A percentile compares a stretch with the other conserved stretches of the same genome.
phyloP scores from a whole-genome alignment of 2,797 vertebrate genomes.

The Neoniphon sammara region DNA sequence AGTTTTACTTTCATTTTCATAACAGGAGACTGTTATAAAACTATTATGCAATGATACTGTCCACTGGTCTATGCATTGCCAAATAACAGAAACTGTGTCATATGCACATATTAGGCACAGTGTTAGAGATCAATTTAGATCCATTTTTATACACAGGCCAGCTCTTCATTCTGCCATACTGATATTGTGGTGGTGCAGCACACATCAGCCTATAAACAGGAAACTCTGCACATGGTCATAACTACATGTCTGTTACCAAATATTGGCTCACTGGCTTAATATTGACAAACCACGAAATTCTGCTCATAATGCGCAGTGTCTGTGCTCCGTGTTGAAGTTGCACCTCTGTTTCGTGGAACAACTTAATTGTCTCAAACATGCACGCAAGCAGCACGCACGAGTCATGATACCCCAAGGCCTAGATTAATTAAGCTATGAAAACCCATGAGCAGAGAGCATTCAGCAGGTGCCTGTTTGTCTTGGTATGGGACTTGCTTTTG shows the following conservation, averaged over 20 bases:
- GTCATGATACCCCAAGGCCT: slow-evolving; percentile 86
- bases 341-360: slow-evolving; percentile 81
- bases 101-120: no score
- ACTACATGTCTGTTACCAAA: slow-evolving; percentile 3
- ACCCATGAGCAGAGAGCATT: slow-evolving; percentile 82
- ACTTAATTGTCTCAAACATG: slow-evolving; percentile 86
- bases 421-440: slow-evolving; percentile 87
- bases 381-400: slow-evolving; percentile 75
- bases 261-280: slow-evolving; percentile 54
- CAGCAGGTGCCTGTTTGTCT: slow-evolving; percentile 85
- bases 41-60: no score
- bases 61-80: no score
- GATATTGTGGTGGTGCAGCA: no score
- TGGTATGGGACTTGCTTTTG: slow-evolving; percentile 83
- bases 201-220: no score
- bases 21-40: no score
- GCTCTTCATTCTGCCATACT: no score
- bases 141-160: no score
- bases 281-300: slow-evolving; percentile 62
- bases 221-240: no score
- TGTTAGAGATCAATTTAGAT: no score
- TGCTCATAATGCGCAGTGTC: slow-evolving; percentile 56
- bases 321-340: slow-evolving; percentile 75
- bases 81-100: no score
- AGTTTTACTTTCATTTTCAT: no score